These are phyloP conservation scores for Thinocorus orbignyianus DNA, from an alignment of 2,113 vertebrate species.

Conservation along the genomic window DNA sequence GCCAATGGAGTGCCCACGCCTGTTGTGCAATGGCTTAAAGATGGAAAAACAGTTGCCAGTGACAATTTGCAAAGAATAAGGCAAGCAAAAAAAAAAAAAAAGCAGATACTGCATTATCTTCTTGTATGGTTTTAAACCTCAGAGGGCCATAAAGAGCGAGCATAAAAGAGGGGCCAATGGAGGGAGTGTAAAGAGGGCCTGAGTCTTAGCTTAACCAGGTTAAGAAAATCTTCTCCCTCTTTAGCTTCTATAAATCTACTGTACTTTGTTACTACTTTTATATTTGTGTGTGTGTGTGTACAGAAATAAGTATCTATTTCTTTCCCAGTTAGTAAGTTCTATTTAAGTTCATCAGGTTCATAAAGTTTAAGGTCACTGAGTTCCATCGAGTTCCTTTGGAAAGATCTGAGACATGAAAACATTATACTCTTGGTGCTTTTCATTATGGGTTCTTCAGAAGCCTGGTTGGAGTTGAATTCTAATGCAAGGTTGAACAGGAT, in stretches of 20 bases:
- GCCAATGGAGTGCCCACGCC: slow-evolving; percentile 84
- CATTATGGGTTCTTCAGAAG: background rate
- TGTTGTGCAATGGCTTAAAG: slow-evolving; percentile 88
- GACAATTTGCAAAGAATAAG: slow-evolving; percentile 71
- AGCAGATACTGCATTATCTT: background rate
- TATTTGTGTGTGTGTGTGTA: background rate
- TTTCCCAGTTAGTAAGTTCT: background rate
- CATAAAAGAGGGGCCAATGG: background rate
- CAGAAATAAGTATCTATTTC: background rate
- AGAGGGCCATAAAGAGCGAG: background rate
- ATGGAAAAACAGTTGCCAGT: slow-evolving; percentile 79
- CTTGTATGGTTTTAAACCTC: background rate
- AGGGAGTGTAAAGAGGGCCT: background rate
- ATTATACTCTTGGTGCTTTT: background rate
- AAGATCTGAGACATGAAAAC: background rate
- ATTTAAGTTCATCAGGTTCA: background rate
- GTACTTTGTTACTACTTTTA: background rate
- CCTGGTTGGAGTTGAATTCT: background rate
- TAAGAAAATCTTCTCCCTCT: background rate
- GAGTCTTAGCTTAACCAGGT: background rate
- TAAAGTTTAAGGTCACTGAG: background rate
- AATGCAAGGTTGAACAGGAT: background rate
- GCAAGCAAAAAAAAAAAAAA: slow-evolving; percentile 68
- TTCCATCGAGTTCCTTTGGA: background rate
- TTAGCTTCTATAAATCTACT: background rate